Percentiles rank a stretch among this genome's conserved stretches.
Conservation (phyloP, 2,113 vertebrate species). For the Arvicanthis niloticus region DNA sequence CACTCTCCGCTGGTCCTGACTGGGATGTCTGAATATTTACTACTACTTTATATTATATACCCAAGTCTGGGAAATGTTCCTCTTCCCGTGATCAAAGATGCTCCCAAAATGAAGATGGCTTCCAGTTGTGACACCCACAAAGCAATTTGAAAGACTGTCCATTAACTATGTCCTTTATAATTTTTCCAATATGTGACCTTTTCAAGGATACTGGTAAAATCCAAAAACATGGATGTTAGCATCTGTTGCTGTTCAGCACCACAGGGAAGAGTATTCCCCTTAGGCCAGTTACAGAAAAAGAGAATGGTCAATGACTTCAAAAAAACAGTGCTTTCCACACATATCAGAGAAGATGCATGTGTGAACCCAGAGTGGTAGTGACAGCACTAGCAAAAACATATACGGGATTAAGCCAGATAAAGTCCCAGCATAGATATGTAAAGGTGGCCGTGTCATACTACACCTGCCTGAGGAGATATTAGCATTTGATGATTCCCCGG, state of each 20-base stretch:
- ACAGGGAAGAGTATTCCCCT: slow-evolving; percentile 71
- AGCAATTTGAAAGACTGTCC: slow-evolving; percentile 96
- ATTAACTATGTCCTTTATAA: slow-evolving; percentile 97
- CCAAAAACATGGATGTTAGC: slow-evolving; percentile 93
- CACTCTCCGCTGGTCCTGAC: slow-evolving; percentile 89
- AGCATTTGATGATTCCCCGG: not conserved
- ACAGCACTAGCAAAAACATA: not conserved
- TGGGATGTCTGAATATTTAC: slow-evolving; percentile 89
- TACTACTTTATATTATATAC: slow-evolving; percentile 91
- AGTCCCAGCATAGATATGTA: not conserved
- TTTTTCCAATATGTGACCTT: slow-evolving; percentile 96
- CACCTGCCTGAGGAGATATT: not conserved
- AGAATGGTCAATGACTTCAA: slow-evolving; percentile 63
- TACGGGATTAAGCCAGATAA: too few species aligned
- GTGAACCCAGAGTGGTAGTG: not conserved
- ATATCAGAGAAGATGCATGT: not conserved
- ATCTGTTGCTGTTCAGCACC: slow-evolving; percentile 70
- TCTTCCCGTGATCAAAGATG: slow-evolving; percentile 97
- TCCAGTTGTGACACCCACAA: slow-evolving; percentile 93
- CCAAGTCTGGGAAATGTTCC: slow-evolving; percentile 94
- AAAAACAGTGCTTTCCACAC: not conserved
- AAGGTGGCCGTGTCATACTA: not conserved
- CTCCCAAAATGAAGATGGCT: slow-evolving; percentile 95
- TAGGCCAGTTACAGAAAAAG: slow-evolving; percentile 91
- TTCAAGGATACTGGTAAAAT: slow-evolving; percentile 94